Base-by-base conservation (phyloP, 1,140 invertebrate genomes). In the Macrosteles quadrilineatus region DNA sequence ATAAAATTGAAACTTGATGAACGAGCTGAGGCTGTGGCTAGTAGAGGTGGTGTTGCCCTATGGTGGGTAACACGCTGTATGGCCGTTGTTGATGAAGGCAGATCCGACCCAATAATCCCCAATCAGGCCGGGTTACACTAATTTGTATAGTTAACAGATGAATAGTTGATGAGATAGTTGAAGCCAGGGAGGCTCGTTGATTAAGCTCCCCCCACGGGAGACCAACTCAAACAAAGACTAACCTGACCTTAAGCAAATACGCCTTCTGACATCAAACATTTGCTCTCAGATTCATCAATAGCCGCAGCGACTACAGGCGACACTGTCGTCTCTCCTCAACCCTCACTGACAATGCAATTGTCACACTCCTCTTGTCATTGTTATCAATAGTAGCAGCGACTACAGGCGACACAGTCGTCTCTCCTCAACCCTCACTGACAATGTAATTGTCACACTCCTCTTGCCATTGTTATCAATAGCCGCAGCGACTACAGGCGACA, bases 141-240 rank as follows among this genome's bases (percentile, higher is more conserved):
- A 59, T 59, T 59, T 59, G 21, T 59, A 59, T 59, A 59, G 55
- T 59, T 59, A 59, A 59, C 55, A 59, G 55, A 59, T 59, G 55
- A 59, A 59, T 59, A 59, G 21, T 59, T 59, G 55, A 59, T 59
- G 25, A 21, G 21, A 50, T 50, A 50, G 47, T 50, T 19, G 21
- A 4, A 25, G 55, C 11, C 27, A 19, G 47, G 11, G 21, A 53
- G 47, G 11, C 4, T 53, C 21, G 55, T 59, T 59, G 55, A 59
- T 59, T 59, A 59, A 59, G 55, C 21, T 27, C 23, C 27, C 55
- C 55, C 23, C 55, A 6, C 21, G 55, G 55, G 27, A 30, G 27
- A 2, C 11, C 55, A 59, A 59, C 55, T 59, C 55, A 59, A 59
- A 59, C 55, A 59, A 59, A 59, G 55, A 59, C 55, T 59, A 27